Percentiles rank a stretch among this genome's conserved stretches.
phyloP scores from a whole-genome alignment of 2,888 invertebrate species.

The Acronicta aceris region DNA sequence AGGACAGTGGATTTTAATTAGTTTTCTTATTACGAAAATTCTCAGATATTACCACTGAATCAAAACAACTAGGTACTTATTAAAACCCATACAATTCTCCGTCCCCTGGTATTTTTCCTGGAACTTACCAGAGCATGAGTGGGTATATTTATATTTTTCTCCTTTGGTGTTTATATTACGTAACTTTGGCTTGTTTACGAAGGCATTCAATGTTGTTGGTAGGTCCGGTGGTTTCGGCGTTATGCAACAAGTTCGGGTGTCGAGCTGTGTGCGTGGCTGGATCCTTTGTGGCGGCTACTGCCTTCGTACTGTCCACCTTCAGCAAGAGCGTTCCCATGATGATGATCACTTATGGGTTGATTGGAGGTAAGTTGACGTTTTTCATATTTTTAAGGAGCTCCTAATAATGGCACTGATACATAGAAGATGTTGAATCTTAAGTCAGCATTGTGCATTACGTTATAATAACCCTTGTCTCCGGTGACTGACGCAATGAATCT shows the following conservation, averaged over 20 bases:
- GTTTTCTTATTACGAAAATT: slow-evolving; percentile 8
- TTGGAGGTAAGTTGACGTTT: slow-evolving; percentile 92
- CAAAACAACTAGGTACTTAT: slow-evolving; percentile 14
- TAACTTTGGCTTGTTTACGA: slow-evolving; percentile 9
- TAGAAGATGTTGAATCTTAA: too few relatives aligned
- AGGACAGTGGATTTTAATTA: slow-evolving; percentile 21
- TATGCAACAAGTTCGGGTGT: slow-evolving; percentile 99
- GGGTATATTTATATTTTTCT: too few relatives aligned
- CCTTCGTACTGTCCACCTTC: slow-evolving; percentile 96
- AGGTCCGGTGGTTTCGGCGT: slow-evolving; percentile 98
- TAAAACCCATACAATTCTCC: slow-evolving; percentile 1
- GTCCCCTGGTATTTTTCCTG: not conserved
- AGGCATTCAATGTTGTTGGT: slow-evolving; percentile 39
- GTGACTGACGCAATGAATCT: too few relatives aligned
- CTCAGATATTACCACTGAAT: not conserved
- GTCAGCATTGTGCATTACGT: too few relatives aligned
- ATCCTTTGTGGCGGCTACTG: slow-evolving; percentile 94
- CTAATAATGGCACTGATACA: too few relatives aligned
- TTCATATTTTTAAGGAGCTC: not conserved
- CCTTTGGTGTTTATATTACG: not conserved
- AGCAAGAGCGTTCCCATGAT: slow-evolving; percentile 96
- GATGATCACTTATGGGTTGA: slow-evolving; percentile 97
- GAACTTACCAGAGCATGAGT: too few relatives aligned
- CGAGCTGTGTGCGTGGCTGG: slow-evolving; percentile 98
- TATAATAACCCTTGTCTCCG: too few relatives aligned